phyloP scores from a whole-genome alignment of 2,888 invertebrate genomes.

The Punctoribates punctum region DNA sequence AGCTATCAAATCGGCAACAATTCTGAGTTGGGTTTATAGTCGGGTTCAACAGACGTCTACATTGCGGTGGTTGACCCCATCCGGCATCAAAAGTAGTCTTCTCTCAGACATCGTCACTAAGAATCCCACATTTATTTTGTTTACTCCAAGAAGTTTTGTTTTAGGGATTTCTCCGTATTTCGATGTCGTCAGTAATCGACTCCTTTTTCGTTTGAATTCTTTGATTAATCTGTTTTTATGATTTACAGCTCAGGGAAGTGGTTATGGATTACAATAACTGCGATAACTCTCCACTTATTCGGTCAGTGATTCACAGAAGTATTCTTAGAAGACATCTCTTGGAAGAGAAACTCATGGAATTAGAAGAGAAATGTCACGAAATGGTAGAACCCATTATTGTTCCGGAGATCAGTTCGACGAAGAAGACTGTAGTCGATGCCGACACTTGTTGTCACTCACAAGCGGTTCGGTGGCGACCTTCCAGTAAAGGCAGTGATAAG shows the following conservation, averaged over 20 bases:
- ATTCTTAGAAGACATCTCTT: slow-evolving; percentile 46
- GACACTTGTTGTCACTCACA: slow-evolving; percentile 44
- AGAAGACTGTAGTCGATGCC: background rate
- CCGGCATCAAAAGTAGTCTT: slow-evolving; percentile 66
- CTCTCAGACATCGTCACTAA: slow-evolving; percentile 66
- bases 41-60: slow-evolving; percentile 11
- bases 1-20: slow-evolving; percentile 24
- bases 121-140: slow-evolving; percentile 70
- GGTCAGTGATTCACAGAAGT: slow-evolving; percentile 46
- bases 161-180: slow-evolving; percentile 64
- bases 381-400: background rate
- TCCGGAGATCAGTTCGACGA: background rate
- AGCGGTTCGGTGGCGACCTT: slow-evolving; percentile 41
- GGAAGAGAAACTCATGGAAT: slow-evolving; percentile 46
- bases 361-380: slow-evolving; percentile 47
- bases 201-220: slow-evolving; percentile 4
- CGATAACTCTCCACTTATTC: slow-evolving; percentile 58
- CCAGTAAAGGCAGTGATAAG: slow-evolving; percentile 37
- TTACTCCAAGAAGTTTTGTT: slow-evolving; percentile 73
- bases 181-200: slow-evolving; percentile 61
- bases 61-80: slow-evolving; percentile 62
- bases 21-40: slow-evolving; percentile 42
- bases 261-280: slow-evolving; percentile 71
- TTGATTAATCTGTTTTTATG: slow-evolving; percentile 32
- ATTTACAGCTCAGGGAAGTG: slow-evolving; percentile 66